phyloP scores from a whole-genome alignment of 2,113 vertebrate genomes.

The Leucopsar rothschildi region DNA sequence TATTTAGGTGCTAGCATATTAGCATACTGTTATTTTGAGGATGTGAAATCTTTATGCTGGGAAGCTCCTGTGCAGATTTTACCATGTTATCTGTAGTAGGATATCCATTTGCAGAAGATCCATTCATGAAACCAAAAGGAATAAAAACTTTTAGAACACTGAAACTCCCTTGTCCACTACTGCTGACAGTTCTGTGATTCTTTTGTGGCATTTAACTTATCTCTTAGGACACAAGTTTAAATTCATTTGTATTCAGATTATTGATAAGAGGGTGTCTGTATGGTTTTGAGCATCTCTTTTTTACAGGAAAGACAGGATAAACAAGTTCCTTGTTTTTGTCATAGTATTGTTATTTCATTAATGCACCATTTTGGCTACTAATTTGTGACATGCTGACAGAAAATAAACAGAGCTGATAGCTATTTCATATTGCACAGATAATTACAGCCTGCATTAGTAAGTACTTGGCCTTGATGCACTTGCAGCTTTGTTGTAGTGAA shows the following conservation, averaged over 20 bases:
- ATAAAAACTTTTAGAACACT: background rate
- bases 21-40: background rate
- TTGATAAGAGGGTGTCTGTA: background rate
- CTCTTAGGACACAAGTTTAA: background rate
- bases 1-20: background rate
- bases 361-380: background rate
- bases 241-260: background rate
- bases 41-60: background rate
- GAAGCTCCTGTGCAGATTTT: background rate
- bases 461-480: background rate
- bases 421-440: background rate
- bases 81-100: background rate
- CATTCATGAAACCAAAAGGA: background rate
- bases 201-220: background rate
- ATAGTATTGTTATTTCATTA: background rate
- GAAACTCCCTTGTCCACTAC: background rate
- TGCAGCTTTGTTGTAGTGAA: background rate
- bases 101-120: background rate
- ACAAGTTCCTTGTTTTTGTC: background rate
- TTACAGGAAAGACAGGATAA: background rate
- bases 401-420: conserved; percentile 2
- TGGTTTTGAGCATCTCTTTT: background rate
- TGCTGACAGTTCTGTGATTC: background rate
- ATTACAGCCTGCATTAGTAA: background rate
- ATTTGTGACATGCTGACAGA: background rate